Evolutionary conservation across 2,113 vertebrate genomes (phyloP), one percentile per base, ranked within the genome.

Genomic region (Ellobius talpinus): DNA sequence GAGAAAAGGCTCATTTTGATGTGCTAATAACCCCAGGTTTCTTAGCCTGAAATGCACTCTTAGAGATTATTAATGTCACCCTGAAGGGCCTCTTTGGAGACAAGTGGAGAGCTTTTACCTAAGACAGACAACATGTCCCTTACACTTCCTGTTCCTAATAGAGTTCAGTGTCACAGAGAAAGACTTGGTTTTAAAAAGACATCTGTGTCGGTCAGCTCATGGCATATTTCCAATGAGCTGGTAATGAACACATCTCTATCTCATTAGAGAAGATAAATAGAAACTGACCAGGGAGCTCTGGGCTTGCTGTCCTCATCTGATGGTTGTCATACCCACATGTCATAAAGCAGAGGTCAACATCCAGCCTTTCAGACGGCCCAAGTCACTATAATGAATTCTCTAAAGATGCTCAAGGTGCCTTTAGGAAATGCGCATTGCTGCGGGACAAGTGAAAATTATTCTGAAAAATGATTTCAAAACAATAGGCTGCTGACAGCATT

Each of bases 1-100:
- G 81, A 92, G 55, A 90, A 95, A 88, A 88, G 26, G n/a, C 88
- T 97, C 50, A 55, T 92, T 85, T 39, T 85, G 76, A 92, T 88
- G 39, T 90, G 47, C 88, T 95, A 88, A 72, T 36, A 87, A 66
- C 74, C 65, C 58, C 31, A 61, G 70, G n/a, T 92, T 90, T 97
- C 95, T 88, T 77, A 92, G 85, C 58, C 50, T 86, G 92, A 82
- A 73, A 85, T 16, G 11, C 72, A 65, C 5, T 84, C 19, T 7
- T 36, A 94, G 81, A 88, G 66, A 90, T 94, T 82, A 89, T 91
- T 82, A 89, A 89, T 79, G 66, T 63, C 47, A 50, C 66, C 24
- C 10, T 91, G 50, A 92, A 92, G 61, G 42, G 58, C 29, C n/a
- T 92, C 90, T 95, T 79, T 73, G 52, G 52, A 90, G 76, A 81